A percentile compares a stretch with the other conserved stretches of the same genome.
Evolutionary conservation across 2,797 vertebrate species (phyloP).

Genomic region (Poecilia gillii): DNA sequence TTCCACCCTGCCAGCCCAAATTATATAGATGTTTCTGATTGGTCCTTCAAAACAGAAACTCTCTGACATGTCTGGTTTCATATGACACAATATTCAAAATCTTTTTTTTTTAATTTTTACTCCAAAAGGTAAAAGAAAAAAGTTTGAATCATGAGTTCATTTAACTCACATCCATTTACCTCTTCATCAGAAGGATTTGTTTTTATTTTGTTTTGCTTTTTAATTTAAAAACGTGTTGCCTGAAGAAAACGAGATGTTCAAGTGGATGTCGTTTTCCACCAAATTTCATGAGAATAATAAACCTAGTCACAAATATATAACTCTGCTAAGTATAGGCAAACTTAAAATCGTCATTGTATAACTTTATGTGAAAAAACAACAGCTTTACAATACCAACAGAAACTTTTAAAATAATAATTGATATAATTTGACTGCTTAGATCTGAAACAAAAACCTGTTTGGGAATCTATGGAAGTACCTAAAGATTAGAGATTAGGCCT

Average conservation of each 20-base stretch:
- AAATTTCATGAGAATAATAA: background rate
- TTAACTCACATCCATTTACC: background rate
- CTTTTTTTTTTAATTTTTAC: background rate
- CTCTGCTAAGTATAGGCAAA: background rate
- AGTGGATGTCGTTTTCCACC: background rate
- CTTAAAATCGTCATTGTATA: background rate
- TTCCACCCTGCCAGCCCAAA: background rate
- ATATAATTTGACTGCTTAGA: background rate
- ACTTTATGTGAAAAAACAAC: background rate
- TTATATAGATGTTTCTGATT: background rate
- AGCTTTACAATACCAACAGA: background rate
- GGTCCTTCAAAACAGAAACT: background rate
- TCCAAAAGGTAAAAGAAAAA: background rate
- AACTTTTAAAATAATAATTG: background rate
- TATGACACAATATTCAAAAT: background rate
- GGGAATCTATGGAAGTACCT: background rate
- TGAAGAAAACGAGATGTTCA: background rate
- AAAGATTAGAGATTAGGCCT: background rate
- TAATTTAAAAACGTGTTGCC: background rate
- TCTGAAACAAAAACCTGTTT: background rate
- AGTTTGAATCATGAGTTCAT: background rate
- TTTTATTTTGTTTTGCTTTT: background rate
- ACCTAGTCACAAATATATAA: background rate
- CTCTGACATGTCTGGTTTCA: background rate
- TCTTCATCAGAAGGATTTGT: background rate